Evolutionary conservation across 2,888 invertebrate species (phyloP).

Genomic region (Leucophenga montana): DNA sequence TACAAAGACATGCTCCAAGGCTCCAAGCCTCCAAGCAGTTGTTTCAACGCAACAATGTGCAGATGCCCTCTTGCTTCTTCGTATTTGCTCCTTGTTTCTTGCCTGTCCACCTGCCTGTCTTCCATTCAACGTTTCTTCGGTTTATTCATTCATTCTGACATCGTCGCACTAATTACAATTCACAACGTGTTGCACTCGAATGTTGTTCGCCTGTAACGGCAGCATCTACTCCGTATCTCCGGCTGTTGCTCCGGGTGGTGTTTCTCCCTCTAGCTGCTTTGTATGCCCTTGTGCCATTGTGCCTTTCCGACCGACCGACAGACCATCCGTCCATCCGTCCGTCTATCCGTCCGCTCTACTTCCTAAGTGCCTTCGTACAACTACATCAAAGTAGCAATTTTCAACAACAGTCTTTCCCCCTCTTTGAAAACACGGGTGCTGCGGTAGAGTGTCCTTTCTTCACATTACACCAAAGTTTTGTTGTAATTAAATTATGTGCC

Average conservation of each 20-base stretch:
- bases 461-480: slow-evolving; percentile 49
- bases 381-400: slow-evolving; percentile 58
- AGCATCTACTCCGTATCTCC: not conserved
- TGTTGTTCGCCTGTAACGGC: slow-evolving; percentile 55
- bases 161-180: slow-evolving; percentile 62
- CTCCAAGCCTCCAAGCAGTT: not conserved
- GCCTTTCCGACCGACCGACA: no score
- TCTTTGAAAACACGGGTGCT: no score
- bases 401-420: slow-evolving; percentile 15
- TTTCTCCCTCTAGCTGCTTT: slow-evolving; percentile 27
- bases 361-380: slow-evolving; percentile 18
- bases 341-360: not conserved
- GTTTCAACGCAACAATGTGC: not conserved
- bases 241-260: not conserved
- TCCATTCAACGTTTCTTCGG: not conserved
- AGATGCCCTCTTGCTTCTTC: not conserved
- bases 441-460: not conserved
- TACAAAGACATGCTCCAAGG: not conserved
- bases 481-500: slow-evolving; percentile 68
- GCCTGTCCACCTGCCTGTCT: not conserved
- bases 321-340: no score
- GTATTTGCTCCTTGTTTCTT: not conserved
- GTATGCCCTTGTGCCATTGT: not conserved
- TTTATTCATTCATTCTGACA: slow-evolving; percentile 9
- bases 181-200: slow-evolving; percentile 65